Conservation (phyloP, 1,140 invertebrate species). For the Tigriopus japonicus region DNA sequence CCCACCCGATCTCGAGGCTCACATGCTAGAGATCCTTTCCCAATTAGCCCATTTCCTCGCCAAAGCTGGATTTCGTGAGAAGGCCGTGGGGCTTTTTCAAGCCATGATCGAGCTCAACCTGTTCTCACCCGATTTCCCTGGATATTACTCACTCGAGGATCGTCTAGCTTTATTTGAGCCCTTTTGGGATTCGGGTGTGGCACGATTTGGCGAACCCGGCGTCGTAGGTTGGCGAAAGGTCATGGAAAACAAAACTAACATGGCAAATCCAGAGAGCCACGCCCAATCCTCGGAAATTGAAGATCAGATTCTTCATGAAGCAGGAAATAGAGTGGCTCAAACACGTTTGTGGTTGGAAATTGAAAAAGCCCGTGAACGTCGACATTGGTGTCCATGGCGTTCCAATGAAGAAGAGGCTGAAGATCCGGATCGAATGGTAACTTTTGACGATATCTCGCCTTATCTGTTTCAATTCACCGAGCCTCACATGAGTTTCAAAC, state of each 20-base stretch:
- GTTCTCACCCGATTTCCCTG: slow-evolving; percentile 19
- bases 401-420: slow-evolving; percentile 27
- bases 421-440: slow-evolving; percentile 29
- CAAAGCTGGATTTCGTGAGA: slow-evolving; percentile 29
- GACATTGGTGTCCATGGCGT: slow-evolving; percentile 30
- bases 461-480: slow-evolving; percentile 17
- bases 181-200: slow-evolving; percentile 31
- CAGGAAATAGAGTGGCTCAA: slow-evolving; percentile 19
- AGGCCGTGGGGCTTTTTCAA: slow-evolving; percentile 29
- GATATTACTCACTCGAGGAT: slow-evolving; percentile 17
- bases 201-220: slow-evolving; percentile 29
- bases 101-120: slow-evolving; percentile 32
- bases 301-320: slow-evolving; percentile 19
- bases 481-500: not conserved
- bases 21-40: slow-evolving; percentile 25
- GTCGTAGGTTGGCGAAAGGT: slow-evolving; percentile 27
- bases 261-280: slow-evolving; percentile 15
- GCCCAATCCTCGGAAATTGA: slow-evolving; percentile 10
- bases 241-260: slow-evolving; percentile 17
- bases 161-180: slow-evolving; percentile 26
- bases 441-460: slow-evolving; percentile 27
- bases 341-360: slow-evolving; percentile 26
- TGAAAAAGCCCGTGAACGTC: slow-evolving; percentile 24
- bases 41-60: slow-evolving; percentile 26
- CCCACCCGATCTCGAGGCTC: slow-evolving; percentile 19